Evolutionary conservation across 2,797 vertebrate genomes (phyloP), one percentile per base, ranked within the genome.

Genomic region (Chelon auratus): DNA sequence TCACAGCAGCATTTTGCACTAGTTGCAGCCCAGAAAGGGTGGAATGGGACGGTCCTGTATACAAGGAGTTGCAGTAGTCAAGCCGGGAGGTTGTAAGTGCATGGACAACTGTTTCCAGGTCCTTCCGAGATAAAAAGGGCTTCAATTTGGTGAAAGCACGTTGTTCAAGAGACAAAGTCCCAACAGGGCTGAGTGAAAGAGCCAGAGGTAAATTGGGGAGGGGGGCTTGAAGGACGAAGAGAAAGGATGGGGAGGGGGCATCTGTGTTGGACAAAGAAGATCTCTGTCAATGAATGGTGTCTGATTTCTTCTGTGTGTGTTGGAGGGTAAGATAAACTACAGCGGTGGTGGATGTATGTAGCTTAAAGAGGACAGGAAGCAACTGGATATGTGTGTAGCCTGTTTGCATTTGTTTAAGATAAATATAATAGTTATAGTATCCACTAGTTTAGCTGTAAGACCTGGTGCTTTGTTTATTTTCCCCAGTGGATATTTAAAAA

Each of bases 261-360:
- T 89, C 86, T 87, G 72, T 81, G 51, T 68, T 67, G 62, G 65
- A 94, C 92, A 94, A 94, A 93, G 91, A 83, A 63, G 78, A 89
- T 92, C 89, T 92, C 84, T 90, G 88, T 93, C 87, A 84, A 79
- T 83, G 78, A 70, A 65, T 30, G 77, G 89, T 90, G 84, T 93
- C 87, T 92, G 85, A 84, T 93, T 89, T 87, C 82, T 2, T 77
- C 48, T 65, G 61, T 63, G 61, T 71, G 47, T 77, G 62, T 62
- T 61, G 33, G 56, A 37, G 52, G 67, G 64, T 20, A 43, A 55
- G 58, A 60, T 62, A 64, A 50, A 14, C 53, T 26, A 43, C 59
- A 14, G 43, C 54, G 45, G 17, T 30, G 53, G 24, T 26, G 54
- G 30, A 33, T 51, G 42, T 58, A 55, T 51, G 8, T 56, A 39